Conservation (phyloP, 2,113 vertebrate genomes). For the Thryonomys swinderianus region DNA sequence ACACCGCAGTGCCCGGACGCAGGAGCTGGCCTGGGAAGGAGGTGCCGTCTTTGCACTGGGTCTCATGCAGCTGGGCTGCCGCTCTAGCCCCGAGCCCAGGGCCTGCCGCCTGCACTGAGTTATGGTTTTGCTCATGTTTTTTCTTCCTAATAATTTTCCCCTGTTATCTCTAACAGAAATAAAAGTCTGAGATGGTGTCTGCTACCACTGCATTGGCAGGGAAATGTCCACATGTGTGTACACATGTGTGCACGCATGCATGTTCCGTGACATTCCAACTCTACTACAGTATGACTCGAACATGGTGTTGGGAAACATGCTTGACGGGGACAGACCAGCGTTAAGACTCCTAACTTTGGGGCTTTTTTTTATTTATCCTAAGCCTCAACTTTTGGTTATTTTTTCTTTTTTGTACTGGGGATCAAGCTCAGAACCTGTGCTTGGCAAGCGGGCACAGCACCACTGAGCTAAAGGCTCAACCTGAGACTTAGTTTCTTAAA, state of each 20-base stretch:
- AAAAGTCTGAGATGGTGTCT: slow-evolving; percentile 36
- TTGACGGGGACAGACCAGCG: too few relatives aligned
- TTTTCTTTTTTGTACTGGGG: too few relatives aligned
- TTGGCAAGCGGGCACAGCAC: too few relatives aligned
- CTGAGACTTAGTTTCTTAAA: slow-evolving; percentile 17
- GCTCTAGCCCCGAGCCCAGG: background rate
- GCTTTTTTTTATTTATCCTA: background rate
- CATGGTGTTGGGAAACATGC: background rate
- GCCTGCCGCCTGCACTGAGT: slow-evolving; percentile 55
- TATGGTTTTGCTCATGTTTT: slow-evolving; percentile 43
- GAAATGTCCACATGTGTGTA: slow-evolving; percentile 9
- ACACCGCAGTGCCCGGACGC: slow-evolving; percentile 32
- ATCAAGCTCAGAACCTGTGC: too few relatives aligned
- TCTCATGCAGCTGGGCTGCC: slow-evolving; percentile 67
- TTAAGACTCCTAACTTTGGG: background rate
- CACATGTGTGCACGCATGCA: background rate
- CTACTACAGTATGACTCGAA: background rate
- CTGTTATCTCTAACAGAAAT: slow-evolving; percentile 59
- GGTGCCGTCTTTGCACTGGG: slow-evolving; percentile 65
- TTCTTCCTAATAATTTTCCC: slow-evolving; percentile 48
- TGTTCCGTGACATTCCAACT: slow-evolving; percentile 28
- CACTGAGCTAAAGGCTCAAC: too few relatives aligned
- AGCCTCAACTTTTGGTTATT: too few relatives aligned
- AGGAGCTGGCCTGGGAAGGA: slow-evolving; percentile 59
- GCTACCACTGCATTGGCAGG: slow-evolving; percentile 33